phyloP scores from a whole-genome alignment of 2,113 vertebrate species.

The cat (Felis catus) region F.catus_Fca126_mat1.0 CM031413.1:66370501-66371000 shows the following conservation, averaged over 20 bases:
- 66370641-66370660: fast-evolving
- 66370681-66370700: fast-evolving
- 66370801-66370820: fast-evolving
- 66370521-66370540: background rate
- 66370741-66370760: no score
- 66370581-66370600: background rate
- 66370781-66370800: background rate
- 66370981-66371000: background rate
- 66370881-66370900: background rate
- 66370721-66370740: no score
- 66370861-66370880: background rate
- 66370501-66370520: background rate
- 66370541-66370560: background rate
- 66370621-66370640: no score
- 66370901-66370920: background rate
- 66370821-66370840: background rate
- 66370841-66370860: background rate
- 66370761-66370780: background rate
- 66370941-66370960: background rate
- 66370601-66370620: background rate
- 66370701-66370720: fast-evolving
- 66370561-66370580: background rate
- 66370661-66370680: fast-evolving
- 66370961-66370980: background rate
- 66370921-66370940: background rate